Conservation (phyloP, 2,113 vertebrate species). For the Ochotona curzoniae region DNA sequence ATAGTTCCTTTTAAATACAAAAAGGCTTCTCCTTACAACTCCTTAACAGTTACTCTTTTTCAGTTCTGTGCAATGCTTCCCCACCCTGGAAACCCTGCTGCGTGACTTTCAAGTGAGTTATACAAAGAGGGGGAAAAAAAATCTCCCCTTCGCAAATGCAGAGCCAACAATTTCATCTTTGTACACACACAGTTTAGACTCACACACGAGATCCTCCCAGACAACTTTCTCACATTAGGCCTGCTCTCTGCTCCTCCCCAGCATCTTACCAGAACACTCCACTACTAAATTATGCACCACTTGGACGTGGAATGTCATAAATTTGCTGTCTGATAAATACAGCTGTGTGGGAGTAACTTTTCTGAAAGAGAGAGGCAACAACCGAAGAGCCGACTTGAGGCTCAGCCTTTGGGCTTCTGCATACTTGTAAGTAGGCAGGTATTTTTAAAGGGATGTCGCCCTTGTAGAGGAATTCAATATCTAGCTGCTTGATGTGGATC, state of each 20-base stretch:
- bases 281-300: conserved; percentile 59
- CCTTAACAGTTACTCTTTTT: conserved; percentile 86
- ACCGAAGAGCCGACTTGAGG: not conserved
- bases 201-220: conserved; percentile 31
- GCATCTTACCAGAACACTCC: conserved; percentile 47
- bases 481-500: not conserved
- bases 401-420: not conserved
- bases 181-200: conserved; percentile 53
- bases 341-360: conserved; percentile 42
- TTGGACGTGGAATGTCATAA: conserved; percentile 20
- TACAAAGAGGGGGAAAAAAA: conserved; percentile 74
- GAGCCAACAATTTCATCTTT: conserved; percentile 60
- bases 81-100: conserved; percentile 81
- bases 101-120: conserved; percentile 70
- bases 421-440: not conserved
- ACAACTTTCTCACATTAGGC: conserved; percentile 33
- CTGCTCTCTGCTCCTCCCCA: not conserved
- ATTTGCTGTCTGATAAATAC: conserved; percentile 48
- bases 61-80: conserved; percentile 81
- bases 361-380: not conserved
- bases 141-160: conserved; percentile 79
- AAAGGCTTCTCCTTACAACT: conserved; percentile 86
- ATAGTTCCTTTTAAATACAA: conserved; percentile 87
- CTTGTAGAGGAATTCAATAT: not conserved
- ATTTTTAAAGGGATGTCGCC: not conserved